Base-by-base conservation (phyloP, 1,140 invertebrate genomes). In the Ericerus pela region DNA sequence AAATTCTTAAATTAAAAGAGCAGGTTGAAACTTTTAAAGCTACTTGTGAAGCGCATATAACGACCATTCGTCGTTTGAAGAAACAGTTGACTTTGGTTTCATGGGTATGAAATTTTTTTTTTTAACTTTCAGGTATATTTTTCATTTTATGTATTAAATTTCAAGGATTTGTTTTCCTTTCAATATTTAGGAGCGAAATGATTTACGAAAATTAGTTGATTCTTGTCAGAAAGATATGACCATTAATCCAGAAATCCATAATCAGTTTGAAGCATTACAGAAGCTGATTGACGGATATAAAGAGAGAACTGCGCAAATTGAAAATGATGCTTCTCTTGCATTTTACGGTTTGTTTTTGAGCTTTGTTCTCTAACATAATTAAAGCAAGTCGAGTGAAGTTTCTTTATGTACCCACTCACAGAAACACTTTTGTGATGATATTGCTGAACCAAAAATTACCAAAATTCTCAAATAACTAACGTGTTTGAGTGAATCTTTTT, bases 151-250 rank as follows among this genome's bases (percentile, higher is more conserved):
- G 28, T 20, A 28, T 11, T 12, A 10, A 10, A 26, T 12, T 22
- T 4, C 11, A 54, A 20, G n/a, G 8, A 8, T 29, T 54, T 53
- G 29, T 31, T 12, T 20, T 51, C n/a, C 11, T 10, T 8, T 29
- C n/a, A 41, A 16, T 41, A 53, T 60, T 22, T 26, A 65, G 64
- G 64, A 66, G 47, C 52, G 64, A 2, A 63, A 66, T 58, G 63
- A 65, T 56, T 43, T 65, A 11, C 57, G 63, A 12, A 61, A 61
- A 30, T 51, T 65, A 33, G 51, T 66, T 36, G 65, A 66, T 60
- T 66, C 65, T 10, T 62, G 61, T 29, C 62, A 66, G 56, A 66
- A 66, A 57, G 65, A 66, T 58, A 57, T 64, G 20, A 65, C 65
- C 11, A 55, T 66, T 12, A 51, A 31, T 6, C 51, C 56, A 27